Evolutionary conservation across 1,140 invertebrate genomes (phyloP).

Genomic region (Brachionus sp.): DNA sequence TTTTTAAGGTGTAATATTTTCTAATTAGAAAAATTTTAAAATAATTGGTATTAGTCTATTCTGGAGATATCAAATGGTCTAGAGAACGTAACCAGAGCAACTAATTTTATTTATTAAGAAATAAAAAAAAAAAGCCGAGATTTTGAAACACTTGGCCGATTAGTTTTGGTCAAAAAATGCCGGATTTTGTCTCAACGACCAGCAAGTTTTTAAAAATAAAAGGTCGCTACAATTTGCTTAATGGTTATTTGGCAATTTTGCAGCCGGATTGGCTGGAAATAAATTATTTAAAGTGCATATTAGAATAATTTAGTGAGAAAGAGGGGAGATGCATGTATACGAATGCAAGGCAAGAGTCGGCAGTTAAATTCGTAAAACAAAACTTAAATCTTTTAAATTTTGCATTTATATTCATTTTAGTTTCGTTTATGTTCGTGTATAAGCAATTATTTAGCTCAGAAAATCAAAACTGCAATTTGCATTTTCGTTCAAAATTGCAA

Average conservation of each 20-base stretch:
- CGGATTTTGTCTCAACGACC: neutral
- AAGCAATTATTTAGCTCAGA: neutral
- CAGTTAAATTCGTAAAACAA: neutral
- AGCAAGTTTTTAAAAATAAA: neutral
- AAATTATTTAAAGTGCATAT: slow-evolving; percentile 21
- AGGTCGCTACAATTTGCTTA: neutral
- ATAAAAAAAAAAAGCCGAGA: too few relatives aligned
- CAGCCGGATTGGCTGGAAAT: slow-evolving; percentile 17
- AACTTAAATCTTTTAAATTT: neutral
- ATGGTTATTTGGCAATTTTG: slow-evolving; percentile 2
- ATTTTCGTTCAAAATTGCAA: neutral
- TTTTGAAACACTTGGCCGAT: too few relatives aligned
- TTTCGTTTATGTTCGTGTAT: neutral
- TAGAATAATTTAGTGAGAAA: neutral
- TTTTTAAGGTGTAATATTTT: too few relatives aligned
- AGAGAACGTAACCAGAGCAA: too few relatives aligned
- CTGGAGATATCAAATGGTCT: too few relatives aligned
- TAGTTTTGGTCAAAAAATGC: too few relatives aligned
- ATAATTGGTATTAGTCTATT: too few relatives aligned
- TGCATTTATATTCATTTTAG: neutral
- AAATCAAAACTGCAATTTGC: neutral
- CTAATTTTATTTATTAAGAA: too few relatives aligned
- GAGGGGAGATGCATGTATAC: neutral
- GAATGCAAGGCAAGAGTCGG: neutral
- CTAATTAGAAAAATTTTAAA: too few relatives aligned